These are phyloP conservation scores for Junonia oenone DNA, from an alignment of 2,888 invertebrate species.

Conservation along the genomic window DNA sequence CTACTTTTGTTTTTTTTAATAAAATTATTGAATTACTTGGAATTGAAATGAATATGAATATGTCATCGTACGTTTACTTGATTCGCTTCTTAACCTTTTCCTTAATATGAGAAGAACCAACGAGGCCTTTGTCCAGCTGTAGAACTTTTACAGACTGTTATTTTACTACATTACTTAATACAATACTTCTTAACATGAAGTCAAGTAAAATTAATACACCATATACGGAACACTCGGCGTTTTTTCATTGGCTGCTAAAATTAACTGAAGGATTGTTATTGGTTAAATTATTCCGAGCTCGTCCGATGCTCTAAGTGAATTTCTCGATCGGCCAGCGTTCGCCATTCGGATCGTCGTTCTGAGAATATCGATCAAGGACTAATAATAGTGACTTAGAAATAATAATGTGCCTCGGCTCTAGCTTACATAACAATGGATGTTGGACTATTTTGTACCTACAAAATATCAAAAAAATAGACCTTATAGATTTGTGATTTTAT, in stretches of 20 bases:
- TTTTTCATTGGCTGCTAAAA: conserved; percentile 65
- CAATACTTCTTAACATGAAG: too few relatives aligned
- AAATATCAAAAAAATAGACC: neutral
- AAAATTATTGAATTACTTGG: too few relatives aligned
- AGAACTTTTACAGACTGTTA: too few relatives aligned
- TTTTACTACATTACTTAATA: too few relatives aligned
- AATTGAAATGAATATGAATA: too few relatives aligned
- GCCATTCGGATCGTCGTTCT: conserved; percentile 40
- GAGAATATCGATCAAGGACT: conserved; percentile 27
- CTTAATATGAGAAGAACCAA: too few relatives aligned
- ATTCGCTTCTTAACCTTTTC: too few relatives aligned
- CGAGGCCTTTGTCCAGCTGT: too few relatives aligned
- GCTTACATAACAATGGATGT: neutral
- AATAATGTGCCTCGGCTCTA: neutral
- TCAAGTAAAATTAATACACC: neutral
- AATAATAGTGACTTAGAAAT: conserved; percentile 15
- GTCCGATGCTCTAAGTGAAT: conserved; percentile 75
- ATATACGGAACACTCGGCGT: conserved; percentile 30
- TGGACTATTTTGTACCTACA: neutral
- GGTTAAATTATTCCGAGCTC: conserved; percentile 73
- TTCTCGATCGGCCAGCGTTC: conserved; percentile 62
- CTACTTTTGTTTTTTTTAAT: too few relatives aligned
- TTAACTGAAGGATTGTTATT: conserved; percentile 74
- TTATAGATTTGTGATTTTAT: too few relatives aligned
- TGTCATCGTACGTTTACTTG: too few relatives aligned